Percentiles rank a stretch among this genome's conserved stretches.
phyloP scores from a whole-genome alignment of 2,797 vertebrate species.

The Danio kyathit region DNA sequence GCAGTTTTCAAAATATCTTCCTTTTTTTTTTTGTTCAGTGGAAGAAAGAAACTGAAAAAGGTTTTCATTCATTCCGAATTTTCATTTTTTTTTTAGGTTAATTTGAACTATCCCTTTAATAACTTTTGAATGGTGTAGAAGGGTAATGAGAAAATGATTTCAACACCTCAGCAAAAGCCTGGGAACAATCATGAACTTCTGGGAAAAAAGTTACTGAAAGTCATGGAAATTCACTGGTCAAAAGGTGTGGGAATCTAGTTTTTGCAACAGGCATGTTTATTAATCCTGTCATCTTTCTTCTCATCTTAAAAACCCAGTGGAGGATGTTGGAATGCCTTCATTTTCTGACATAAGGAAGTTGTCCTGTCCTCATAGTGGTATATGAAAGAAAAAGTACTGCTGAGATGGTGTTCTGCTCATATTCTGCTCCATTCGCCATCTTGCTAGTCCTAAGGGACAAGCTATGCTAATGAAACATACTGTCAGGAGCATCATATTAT shows the following conservation, averaged over 20 bases:
- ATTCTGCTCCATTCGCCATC: neutral
- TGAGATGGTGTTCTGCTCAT: conserved; percentile 18
- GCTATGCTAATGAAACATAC: conserved; percentile 34
- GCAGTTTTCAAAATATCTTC: no score
- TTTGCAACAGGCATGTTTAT: neutral
- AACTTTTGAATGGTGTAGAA: no score
- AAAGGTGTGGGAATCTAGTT: neutral
- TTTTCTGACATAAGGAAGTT: neutral
- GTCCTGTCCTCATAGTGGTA: neutral
- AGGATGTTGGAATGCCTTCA: neutral
- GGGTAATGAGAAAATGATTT: no score
- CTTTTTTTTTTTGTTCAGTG: no score
- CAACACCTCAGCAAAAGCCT: no score
- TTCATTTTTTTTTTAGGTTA: no score
- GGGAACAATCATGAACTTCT: neutral
- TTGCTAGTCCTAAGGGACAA: conserved; percentile 7
- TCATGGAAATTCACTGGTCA: neutral
- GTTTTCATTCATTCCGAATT: no score
- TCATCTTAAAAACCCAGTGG: neutral
- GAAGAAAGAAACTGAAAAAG: no score
- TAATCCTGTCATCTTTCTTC: conserved; percentile 11
- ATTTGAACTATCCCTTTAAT: no score
- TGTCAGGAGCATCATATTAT: conserved; percentile 33
- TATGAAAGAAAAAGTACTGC: conserved; percentile 8
- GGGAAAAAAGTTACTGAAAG: neutral